Evolutionary conservation across 2,888 invertebrate genomes (phyloP).

Genomic region (Lottia gigantea): DNA sequence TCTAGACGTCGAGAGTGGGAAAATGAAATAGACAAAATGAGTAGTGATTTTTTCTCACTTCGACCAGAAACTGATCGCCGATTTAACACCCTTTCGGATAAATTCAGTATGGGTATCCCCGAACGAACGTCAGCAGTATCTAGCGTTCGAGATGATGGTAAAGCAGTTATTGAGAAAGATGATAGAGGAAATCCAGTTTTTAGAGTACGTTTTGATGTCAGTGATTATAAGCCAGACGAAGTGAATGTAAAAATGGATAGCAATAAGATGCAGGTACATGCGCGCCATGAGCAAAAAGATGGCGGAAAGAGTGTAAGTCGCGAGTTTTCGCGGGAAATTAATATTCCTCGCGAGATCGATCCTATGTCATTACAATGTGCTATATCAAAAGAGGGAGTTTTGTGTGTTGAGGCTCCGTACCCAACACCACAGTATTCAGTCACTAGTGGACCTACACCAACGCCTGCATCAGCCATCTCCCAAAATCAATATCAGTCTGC

Average conservation of each 20-base stretch:
- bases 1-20: constrained; percentile 62
- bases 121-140: background rate
- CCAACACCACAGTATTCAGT: constrained; percentile 25
- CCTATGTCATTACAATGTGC: constrained; percentile 55
- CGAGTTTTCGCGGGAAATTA: constrained; percentile 58
- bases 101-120: constrained; percentile 39
- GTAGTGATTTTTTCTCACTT: constrained; percentile 64
- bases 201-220: constrained; percentile 57
- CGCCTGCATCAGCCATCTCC: constrained; percentile 24
- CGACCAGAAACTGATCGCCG: constrained; percentile 48
- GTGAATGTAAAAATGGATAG: constrained; percentile 60
- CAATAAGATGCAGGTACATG: constrained; percentile 54
- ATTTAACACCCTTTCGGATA: constrained; percentile 43
- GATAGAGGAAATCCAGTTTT: constrained; percentile 50
- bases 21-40: constrained; percentile 62
- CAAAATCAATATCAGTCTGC: constrained; percentile 38
- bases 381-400: constrained; percentile 56
- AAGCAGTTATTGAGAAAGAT: constrained; percentile 49
- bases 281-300: constrained; percentile 52
- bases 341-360: constrained; percentile 57
- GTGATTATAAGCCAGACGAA: constrained; percentile 58
- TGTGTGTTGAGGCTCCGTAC: constrained; percentile 53
- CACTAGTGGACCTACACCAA: background rate
- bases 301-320: constrained; percentile 55
- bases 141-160: constrained; percentile 40